Conservation (phyloP, 2,888 invertebrate species). For the Oconnorella tubifera region DNA sequence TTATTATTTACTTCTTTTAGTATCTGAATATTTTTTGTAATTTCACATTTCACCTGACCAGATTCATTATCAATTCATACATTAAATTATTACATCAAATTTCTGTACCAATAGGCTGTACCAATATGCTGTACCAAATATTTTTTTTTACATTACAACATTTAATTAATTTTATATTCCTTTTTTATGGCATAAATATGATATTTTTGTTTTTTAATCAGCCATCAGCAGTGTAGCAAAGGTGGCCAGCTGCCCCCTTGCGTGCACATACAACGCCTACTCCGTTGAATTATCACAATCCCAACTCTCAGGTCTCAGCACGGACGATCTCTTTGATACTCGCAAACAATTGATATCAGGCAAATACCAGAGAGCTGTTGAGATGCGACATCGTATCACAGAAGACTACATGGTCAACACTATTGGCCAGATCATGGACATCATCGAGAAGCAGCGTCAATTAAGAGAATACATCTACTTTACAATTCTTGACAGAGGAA, state of each 20-base stretch:
- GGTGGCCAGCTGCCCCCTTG: conserved; percentile 16
- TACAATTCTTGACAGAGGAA: conserved; percentile 13
- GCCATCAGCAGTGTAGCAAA: background rate
- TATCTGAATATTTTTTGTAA: too few relatives aligned
- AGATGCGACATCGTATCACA: conserved; percentile 16
- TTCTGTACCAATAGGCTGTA: too few relatives aligned
- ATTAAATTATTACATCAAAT: too few relatives aligned
- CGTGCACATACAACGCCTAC: conserved; percentile 19
- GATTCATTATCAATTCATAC: too few relatives aligned
- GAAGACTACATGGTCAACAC: background rate
- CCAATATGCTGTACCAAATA: too few relatives aligned
- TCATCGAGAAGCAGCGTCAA: background rate
- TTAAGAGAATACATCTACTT: conserved; percentile 20
- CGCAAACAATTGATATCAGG: background rate
- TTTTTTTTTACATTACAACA: too few relatives aligned
- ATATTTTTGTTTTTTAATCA: too few relatives aligned
- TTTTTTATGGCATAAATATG: too few relatives aligned
- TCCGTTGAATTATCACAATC: conserved; percentile 23
- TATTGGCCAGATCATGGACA: background rate
- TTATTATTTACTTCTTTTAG: too few relatives aligned
- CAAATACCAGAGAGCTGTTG: conserved; percentile 13
- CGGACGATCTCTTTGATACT: conserved; percentile 11
- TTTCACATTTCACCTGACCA: too few relatives aligned
- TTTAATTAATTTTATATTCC: too few relatives aligned
- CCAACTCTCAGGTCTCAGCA: conserved; percentile 19